A percentile compares a stretch with the other conserved stretches of the same genome.
Evolutionary conservation across 2,113 vertebrate species (phyloP).

Genomic region (Aramus guarauna): DNA sequence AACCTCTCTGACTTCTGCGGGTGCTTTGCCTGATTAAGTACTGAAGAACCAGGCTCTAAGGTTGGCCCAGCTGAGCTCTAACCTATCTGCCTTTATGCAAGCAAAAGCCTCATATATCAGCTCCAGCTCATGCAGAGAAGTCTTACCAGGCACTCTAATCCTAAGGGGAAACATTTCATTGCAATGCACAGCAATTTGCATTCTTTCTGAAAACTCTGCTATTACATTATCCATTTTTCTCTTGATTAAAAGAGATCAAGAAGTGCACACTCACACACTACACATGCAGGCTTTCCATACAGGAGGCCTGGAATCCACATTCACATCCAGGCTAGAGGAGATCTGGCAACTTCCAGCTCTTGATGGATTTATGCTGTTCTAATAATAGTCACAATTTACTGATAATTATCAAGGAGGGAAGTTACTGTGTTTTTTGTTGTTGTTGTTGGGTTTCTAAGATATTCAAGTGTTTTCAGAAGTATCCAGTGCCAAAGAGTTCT

Average conservation of each 20-base stretch:
- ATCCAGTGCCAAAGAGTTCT: neutral
- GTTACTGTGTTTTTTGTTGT: neutral
- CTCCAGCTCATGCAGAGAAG: neutral
- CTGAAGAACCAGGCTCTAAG: neutral
- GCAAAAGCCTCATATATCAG: neutral
- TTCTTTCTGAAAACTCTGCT: slow-evolving; percentile 26
- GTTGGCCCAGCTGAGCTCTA: slow-evolving; percentile 39
- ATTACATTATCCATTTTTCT: slow-evolving; percentile 38
- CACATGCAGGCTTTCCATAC: slow-evolving; percentile 6
- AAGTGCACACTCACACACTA: neutral
- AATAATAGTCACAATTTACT: slow-evolving; percentile 17
- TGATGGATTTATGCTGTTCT: slow-evolving; percentile 15
- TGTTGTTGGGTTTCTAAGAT: neutral
- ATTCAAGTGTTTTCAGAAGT: neutral
- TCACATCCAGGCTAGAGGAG: neutral
- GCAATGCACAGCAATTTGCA: slow-evolving; percentile 32
- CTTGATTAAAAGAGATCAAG: slow-evolving; percentile 35
- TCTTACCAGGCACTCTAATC: slow-evolving; percentile 26
- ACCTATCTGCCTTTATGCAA: neutral
- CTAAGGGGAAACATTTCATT: slow-evolving; percentile 44
- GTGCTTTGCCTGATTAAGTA: slow-evolving; percentile 49
- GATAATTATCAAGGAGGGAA: slow-evolving; percentile 33
- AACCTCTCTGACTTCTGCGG: slow-evolving; percentile 7
- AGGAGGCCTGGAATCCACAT: slow-evolving; percentile 24
- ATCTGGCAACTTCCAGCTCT: neutral